Conservation (phyloP, 2,113 vertebrate species). For the Amblyornis subalaris region DNA sequence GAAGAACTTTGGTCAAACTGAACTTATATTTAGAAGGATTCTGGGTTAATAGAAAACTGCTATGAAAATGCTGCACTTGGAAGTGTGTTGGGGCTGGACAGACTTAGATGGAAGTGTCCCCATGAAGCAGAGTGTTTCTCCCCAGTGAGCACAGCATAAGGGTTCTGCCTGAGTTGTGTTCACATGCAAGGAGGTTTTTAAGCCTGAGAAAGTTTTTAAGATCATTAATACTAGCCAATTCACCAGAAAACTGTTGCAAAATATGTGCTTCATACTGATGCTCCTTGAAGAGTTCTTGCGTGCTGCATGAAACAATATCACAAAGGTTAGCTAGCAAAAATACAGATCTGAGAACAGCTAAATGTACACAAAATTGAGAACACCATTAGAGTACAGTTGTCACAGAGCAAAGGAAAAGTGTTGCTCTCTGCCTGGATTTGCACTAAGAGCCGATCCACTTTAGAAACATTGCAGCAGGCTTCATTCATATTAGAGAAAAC, state of each 20-base stretch:
- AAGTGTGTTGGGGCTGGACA: background rate
- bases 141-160: background rate
- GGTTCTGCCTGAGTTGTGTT: background rate
- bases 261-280: background rate
- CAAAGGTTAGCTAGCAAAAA: background rate
- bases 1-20: background rate
- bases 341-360: background rate
- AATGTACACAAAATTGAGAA: constrained; percentile 19
- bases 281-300: background rate
- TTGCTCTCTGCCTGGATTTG: constrained; percentile 4
- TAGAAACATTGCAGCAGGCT: constrained; percentile 25
- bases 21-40: background rate
- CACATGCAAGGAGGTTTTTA: background rate
- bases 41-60: background rate
- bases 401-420: constrained; percentile 23
- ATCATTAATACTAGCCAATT: background rate
- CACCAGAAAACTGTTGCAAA: background rate
- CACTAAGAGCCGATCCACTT: background rate
- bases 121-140: background rate
- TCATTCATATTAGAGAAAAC: constrained; percentile 26
- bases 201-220: background rate
- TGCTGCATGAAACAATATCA: background rate
- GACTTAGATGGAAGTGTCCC: background rate
- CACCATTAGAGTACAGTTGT: constrained; percentile 17
- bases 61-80: background rate